Percentiles rank a stretch among this genome's conserved stretches.
Conservation (phyloP, 1,140 invertebrate genomes). For the Tetragonula clypearis region DNA sequence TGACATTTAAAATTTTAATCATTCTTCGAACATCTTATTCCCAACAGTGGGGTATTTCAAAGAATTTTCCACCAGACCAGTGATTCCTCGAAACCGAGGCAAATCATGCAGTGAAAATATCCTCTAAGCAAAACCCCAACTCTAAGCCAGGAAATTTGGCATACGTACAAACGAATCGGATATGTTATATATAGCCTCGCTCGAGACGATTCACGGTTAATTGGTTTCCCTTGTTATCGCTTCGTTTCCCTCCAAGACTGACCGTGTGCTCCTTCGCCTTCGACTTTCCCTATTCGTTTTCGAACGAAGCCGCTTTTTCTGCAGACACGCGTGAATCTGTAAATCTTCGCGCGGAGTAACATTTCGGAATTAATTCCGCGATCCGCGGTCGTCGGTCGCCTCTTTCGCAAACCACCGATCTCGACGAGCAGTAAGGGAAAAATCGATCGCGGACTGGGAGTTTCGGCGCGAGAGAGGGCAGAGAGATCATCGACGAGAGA, state of each 20-base stretch:
- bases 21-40: too few relatives aligned
- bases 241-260: background rate
- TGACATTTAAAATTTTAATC: too few relatives aligned
- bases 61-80: too few relatives aligned
- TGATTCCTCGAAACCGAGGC: background rate
- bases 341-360: background rate
- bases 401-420: background rate
- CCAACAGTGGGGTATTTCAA: too few relatives aligned
- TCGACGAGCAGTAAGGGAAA: background rate
- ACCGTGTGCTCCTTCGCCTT: background rate
- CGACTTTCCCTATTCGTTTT: background rate
- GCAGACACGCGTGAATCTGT: background rate
- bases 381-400: background rate
- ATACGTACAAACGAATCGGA: background rate
- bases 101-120: background rate
- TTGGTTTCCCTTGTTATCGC: constrained; percentile 22
- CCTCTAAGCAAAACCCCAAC: background rate
- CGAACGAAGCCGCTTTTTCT: constrained; percentile 14
- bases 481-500: background rate
- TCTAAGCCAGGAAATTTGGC: background rate
- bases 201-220: constrained; percentile 3
- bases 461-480: too few relatives aligned
- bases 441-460: constrained; percentile 5
- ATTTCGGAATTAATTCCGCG: constrained; percentile 14
- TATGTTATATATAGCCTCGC: background rate